A percentile compares a stretch with the other conserved stretches of the same genome.
Conservation (phyloP, 2,113 vertebrate genomes). For the Myxocyprinus asiaticus region DNA sequence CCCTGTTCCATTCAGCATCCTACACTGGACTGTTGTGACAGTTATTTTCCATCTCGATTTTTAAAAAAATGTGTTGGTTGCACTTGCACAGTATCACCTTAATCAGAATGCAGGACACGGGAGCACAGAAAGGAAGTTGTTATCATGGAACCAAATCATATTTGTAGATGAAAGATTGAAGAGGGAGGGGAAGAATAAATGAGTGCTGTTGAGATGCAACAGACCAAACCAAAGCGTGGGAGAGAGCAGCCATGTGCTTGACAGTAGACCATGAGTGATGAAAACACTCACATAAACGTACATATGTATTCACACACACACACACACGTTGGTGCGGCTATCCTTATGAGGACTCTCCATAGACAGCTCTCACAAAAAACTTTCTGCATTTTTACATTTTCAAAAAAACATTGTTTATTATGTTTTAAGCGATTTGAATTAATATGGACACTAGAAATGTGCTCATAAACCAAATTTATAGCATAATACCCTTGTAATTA, state of each 20-base stretch:
- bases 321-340: neutral
- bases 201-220: conserved; percentile 33
- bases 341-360: too few species aligned
- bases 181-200: conserved; percentile 48
- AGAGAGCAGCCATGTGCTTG: conserved; percentile 39
- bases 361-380: too few species aligned
- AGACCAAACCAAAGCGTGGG: neutral
- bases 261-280: conserved; percentile 42
- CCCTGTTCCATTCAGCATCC: too few species aligned
- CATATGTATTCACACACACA: neutral
- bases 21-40: too few species aligned
- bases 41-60: neutral
- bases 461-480: too few species aligned
- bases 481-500: too few species aligned
- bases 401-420: too few species aligned
- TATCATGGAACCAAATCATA: conserved; percentile 60
- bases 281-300: neutral
- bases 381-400: too few species aligned
- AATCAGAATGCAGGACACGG: conserved; percentile 55
- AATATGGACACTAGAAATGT: too few species aligned
- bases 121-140: conserved; percentile 24
- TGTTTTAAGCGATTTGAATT: too few species aligned
- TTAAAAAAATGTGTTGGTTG: neutral
- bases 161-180: conserved; percentile 46
- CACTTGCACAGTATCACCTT: neutral